A percentile compares a stretch with the other conserved stretches of the same genome.
Evolutionary conservation across 1,140 invertebrate genomes (phyloP).

Genomic region (Hypsibius dujardini): DNA sequence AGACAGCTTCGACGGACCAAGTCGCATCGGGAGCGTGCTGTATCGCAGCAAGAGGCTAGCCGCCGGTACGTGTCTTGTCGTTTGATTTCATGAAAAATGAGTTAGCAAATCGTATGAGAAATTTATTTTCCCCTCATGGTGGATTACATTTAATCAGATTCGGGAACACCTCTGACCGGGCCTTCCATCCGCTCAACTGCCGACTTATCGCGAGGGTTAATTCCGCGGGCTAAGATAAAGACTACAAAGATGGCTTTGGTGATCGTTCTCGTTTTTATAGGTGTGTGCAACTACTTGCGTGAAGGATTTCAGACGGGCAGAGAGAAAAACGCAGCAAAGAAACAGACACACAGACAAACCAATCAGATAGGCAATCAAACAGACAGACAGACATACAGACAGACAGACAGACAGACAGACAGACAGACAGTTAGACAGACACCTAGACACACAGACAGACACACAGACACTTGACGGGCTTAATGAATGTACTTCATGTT

Average conservation of each 20-base stretch:
- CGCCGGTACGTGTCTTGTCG: not conserved
- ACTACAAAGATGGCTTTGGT: constrained; percentile 94
- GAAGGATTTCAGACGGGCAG: not conserved
- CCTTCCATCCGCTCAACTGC: not conserved
- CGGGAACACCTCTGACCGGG: not conserved
- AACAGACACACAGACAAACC: not conserved
- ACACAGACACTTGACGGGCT: not conserved
- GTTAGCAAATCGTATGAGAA: not conserved
- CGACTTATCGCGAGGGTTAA: constrained; percentile 47
- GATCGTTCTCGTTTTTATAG: constrained; percentile 52
- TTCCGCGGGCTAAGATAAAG: constrained; percentile 81
- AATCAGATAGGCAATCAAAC: not conserved
- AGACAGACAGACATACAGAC: not conserved
- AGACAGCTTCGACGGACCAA: not conserved
- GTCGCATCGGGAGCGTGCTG: constrained; percentile 20
- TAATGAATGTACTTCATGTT: constrained; percentile 4
- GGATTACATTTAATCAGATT: not conserved
- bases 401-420: not conserved
- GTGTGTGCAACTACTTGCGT: constrained; percentile 36
- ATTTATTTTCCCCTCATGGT: not conserved
- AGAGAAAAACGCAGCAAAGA: not conserved
- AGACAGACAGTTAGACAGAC: not conserved
- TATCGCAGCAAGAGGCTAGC: constrained; percentile 16
- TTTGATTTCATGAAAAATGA: not conserved
- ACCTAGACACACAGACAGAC: not conserved